Conservation (phyloP, 2,113 vertebrate species). For the Danionella cerebrum region DNA sequence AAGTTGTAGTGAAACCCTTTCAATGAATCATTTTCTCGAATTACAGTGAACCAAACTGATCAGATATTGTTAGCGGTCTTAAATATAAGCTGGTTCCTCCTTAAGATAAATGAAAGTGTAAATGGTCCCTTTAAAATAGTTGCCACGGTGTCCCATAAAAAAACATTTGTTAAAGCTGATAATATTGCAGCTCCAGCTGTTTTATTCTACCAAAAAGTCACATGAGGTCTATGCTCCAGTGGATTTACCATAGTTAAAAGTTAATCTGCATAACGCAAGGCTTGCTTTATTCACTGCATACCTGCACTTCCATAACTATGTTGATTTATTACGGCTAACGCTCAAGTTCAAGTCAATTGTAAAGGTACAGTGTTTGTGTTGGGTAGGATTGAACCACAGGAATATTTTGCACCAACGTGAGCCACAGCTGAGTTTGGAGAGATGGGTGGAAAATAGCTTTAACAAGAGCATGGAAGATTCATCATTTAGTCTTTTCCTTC, state of each 20-base stretch:
- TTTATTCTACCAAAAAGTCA: not conserved
- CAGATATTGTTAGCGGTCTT: too few relatives aligned
- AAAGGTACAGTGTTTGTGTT: slow-evolving; percentile 39
- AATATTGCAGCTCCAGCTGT: not conserved
- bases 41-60: too few relatives aligned
- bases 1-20: too few relatives aligned
- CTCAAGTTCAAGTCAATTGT: slow-evolving; percentile 31
- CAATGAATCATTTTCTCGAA: too few relatives aligned
- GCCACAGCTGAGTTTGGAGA: slow-evolving; percentile 29
- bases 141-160: too few relatives aligned
- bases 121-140: too few relatives aligned
- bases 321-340: slow-evolving; percentile 24
- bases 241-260: not conserved
- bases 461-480: slow-evolving; percentile 13
- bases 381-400: slow-evolving; percentile 24
- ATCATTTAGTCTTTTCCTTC: slow-evolving; percentile 44
- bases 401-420: slow-evolving; percentile 32
- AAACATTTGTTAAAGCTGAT: not conserved
- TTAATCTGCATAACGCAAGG: not conserved
- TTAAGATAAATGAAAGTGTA: too few relatives aligned
- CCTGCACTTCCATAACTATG: slow-evolving; percentile 1
- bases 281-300: not conserved
- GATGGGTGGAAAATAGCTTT: slow-evolving; percentile 5
- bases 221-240: slow-evolving; percentile 6
- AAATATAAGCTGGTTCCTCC: too few relatives aligned